A percentile compares a stretch with the other conserved stretches of the same genome.
These are phyloP conservation scores for Gambelia wislizenii DNA, from an alignment of 2,797 vertebrate species.

Conservation along the genomic window DNA sequence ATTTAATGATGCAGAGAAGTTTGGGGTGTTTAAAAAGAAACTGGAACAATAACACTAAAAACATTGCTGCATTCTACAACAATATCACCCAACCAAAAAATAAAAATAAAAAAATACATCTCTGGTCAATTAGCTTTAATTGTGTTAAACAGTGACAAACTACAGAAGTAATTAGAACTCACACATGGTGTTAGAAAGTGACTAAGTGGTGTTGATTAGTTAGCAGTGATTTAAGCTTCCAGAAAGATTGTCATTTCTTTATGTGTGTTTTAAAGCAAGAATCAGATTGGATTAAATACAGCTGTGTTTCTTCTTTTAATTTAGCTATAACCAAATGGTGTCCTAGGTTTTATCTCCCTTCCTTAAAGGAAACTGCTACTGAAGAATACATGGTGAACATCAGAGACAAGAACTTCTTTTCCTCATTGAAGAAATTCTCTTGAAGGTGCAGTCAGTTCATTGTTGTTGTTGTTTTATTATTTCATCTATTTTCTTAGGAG, in stretches of 20 bases:
- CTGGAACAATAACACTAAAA: conserved; percentile 77
- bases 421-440: not conserved
- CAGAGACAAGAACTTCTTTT: not conserved
- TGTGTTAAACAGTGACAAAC: conserved; percentile 76
- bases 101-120: conserved; percentile 56
- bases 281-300: conserved; percentile 25
- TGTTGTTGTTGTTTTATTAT: not conserved
- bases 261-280: conserved; percentile 42
- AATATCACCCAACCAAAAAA: conserved; percentile 51
- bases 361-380: not conserved
- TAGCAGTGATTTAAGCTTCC: conserved; percentile 62
- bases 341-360: conserved; percentile 27
- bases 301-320: conserved; percentile 32
- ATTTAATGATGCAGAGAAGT: conserved; percentile 76
- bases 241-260: conserved; percentile 47
- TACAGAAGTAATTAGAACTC: conserved; percentile 76
- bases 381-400: not conserved
- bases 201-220: conserved; percentile 52
- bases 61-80: conserved; percentile 55
- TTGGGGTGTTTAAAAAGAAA: conserved; percentile 73
- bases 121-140: conserved; percentile 80
- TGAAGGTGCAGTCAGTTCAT: not conserved
- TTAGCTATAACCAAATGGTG: conserved; percentile 22
- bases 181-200: conserved; percentile 53
- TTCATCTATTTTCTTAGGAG: too few relatives aligned